Evolutionary conservation across 2,888 invertebrate genomes (phyloP), one percentile per base, ranked within the genome.

Genomic region (Parnassius apollo): DNA sequence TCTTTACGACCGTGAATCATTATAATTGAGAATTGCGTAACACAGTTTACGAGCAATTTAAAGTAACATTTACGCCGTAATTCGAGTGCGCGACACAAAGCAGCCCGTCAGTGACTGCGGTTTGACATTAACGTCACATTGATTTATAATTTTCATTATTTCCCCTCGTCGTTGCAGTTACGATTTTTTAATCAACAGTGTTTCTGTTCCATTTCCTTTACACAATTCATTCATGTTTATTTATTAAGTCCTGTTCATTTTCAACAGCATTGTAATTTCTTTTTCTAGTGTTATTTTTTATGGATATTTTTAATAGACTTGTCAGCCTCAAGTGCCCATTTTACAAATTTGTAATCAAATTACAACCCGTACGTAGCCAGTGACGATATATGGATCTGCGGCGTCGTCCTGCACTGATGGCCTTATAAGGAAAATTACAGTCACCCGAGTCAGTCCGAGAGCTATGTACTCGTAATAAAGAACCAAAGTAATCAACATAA

Each of bases 121-220:
- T 69, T 67, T 65, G 64, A 49, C 66, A 69, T 66, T 61, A 62
- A 65, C 67, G 65, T 67, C 59, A 58, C 65, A 62, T 68, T 68
- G 64, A 70, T 70, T 68, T 69, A 67, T 65, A 65, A 65, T 66
- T 69, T 65, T 68, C 66, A 66, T 68, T 62, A 62, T 55, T 22
- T 42, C 42, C 48, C 53, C 53, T 3, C 54, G 42, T n/a, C 45
- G 12, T 42, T 46, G n/a, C 42, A 49, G 49, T 59, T 44, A 58
- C 55, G 35, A 54, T 35, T 58, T 58, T 54, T 57, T 53, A 57
- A 57, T 57, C 52, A 57, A 62, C 48, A 42, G 48, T 13, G 54
- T 18, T 35, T 42, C 54, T 4, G 18, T 59, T 54, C 12, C 42
- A 46, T 42, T 50, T 57, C 49, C 42, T 35, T 49, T 13, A 42